Base-by-base conservation (phyloP, 2,113 vertebrate genomes). In the Colius striatus region DNA sequence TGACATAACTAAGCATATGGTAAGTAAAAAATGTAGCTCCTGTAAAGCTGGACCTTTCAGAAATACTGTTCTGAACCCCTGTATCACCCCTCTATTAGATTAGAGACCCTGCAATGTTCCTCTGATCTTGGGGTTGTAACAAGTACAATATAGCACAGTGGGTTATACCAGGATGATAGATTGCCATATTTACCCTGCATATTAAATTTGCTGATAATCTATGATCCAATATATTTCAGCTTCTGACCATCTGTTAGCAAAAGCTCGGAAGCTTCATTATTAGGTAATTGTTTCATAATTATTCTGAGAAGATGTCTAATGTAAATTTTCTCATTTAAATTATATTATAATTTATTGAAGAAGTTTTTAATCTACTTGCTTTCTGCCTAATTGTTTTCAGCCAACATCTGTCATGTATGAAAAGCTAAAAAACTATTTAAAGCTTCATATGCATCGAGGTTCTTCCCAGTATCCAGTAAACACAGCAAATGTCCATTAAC, bases 211-310 rank as follows among this genome's bases (percentile, higher is more conserved):
- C 89, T 84, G 83, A 96, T 97, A 96, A 96, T 94, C 90, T 90
- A 84, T 94, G 91, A 96, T 90, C 71, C 84, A 91, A 93, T 91
- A 84, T 96, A 94, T 86, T 97, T 94, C n/a, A 9, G 87, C 47
- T 93, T 92, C 93, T 91, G 93, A 89, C 94, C 96, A 97, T 96
- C 97, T 97, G 97, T 89, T 95, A 96, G 67, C 61, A 95, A 77
- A 91, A 89, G 27, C 58, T 92, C 83, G n/a, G 77, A 94, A 96
- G 66, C 77, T 95, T 95, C 76, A 75, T 97, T 96, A 95, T 96
- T 94, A 97, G 67, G 63, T 84, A 96, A 94, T 94, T 89, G 76
- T 96, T 95, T 92, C 76, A 83, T 90, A 96, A 95, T 96, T 96
- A 94, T 94, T 94, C 89, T 60, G 65, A 94, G 84, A 94, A 92